Evolutionary conservation across 2,888 invertebrate species (phyloP).

Genomic region (Erynnis tages): DNA sequence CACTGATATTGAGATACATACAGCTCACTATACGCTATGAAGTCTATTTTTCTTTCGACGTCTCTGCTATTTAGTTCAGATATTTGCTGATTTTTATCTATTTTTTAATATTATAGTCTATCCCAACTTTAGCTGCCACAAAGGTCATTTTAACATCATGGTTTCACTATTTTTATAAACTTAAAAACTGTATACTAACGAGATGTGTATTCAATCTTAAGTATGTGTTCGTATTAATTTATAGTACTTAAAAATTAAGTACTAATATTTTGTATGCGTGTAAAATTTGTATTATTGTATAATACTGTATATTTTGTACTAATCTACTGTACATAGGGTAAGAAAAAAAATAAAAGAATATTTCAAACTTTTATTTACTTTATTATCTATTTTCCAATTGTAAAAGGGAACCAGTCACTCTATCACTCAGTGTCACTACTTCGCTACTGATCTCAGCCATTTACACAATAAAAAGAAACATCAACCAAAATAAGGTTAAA

Average conservation of each 20-base stretch:
- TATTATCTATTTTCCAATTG: constrained; percentile 80
- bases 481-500: constrained; percentile 76
- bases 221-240: constrained; percentile 25
- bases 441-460: constrained; percentile 75
- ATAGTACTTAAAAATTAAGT: constrained; percentile 22
- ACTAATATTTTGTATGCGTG: constrained; percentile 25
- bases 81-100: too few species aligned
- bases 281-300: constrained; percentile 55
- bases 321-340: constrained; percentile 37
- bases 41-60: too few species aligned
- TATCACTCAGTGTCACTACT: constrained; percentile 76
- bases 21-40: too few species aligned
- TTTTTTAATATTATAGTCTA: too few species aligned
- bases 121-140: too few species aligned
- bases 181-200: too few species aligned
- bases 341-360: constrained; percentile 42
- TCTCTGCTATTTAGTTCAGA: too few species aligned
- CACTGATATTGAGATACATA: too few species aligned
- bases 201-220: too few species aligned
- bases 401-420: constrained; percentile 79
- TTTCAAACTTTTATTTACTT: constrained; percentile 75
- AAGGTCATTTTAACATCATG: too few species aligned
- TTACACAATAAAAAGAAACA: constrained; percentile 78
- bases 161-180: too few species aligned
- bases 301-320: constrained; percentile 57